phyloP scores from a whole-genome alignment of 1,140 invertebrate genomes.

The Lordiphosa mommai region DNA sequence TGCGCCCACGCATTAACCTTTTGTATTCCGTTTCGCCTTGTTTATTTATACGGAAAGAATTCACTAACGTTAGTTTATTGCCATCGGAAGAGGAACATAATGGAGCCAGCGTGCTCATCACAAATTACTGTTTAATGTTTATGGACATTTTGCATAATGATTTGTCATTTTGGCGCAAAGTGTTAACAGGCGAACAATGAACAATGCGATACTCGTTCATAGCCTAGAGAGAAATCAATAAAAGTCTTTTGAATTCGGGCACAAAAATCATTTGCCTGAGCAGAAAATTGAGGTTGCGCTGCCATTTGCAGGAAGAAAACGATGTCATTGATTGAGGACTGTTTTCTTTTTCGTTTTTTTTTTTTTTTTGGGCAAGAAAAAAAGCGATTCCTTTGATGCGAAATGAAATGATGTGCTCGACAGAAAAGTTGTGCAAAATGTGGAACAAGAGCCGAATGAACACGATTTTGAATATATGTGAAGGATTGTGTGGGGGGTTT shows the following conservation, averaged over 20 bases:
- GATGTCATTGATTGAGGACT: constrained; percentile 42
- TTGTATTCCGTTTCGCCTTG: constrained; percentile 7
- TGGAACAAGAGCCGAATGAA: constrained; percentile 7
- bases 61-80: constrained; percentile 6
- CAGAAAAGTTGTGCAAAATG: constrained; percentile 7
- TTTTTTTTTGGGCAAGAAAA: constrained; percentile 13
- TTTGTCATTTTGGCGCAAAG: constrained; percentile 21
- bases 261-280: constrained; percentile 46
- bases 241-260: constrained; percentile 41
- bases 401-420: constrained; percentile 32
- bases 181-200: constrained; percentile 43
- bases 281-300: constrained; percentile 37
- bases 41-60: constrained; percentile 11
- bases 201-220: neutral
- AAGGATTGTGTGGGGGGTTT: too few relatives aligned
- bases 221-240: constrained; percentile 28
- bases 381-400: constrained; percentile 12
- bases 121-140: constrained; percentile 6
- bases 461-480: too few relatives aligned
- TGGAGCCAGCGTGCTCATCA: too few relatives aligned
- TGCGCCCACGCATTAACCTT: constrained; percentile 29
- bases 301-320: constrained; percentile 29
- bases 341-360: neutral
- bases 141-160: constrained; percentile 52
- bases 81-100: neutral